phyloP scores from a whole-genome alignment of 2,113 vertebrate species.

The Mustela nigripes region DNA sequence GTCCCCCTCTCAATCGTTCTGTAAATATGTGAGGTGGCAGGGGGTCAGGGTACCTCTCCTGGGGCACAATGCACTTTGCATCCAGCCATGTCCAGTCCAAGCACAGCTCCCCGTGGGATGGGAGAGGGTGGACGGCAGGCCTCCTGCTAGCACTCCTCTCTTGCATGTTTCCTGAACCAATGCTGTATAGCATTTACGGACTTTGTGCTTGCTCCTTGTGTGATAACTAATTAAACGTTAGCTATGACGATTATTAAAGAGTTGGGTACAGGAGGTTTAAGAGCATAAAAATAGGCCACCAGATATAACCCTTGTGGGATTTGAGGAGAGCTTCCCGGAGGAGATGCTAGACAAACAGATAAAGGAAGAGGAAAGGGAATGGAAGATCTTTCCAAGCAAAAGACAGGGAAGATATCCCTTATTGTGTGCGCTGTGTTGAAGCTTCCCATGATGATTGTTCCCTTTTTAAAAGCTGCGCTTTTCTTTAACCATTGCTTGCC shows the following conservation, averaged over 20 bases:
- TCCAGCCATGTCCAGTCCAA: background rate
- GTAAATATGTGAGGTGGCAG: background rate
- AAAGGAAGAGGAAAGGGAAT: background rate
- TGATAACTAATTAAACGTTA: background rate
- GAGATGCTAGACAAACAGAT: background rate
- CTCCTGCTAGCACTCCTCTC: background rate
- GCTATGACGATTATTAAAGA: background rate
- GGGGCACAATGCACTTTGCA: rapidly evolving
- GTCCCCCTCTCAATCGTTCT: background rate
- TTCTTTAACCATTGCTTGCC: background rate
- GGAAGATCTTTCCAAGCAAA: background rate
- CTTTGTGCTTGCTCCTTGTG: background rate
- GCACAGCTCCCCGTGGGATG: background rate
- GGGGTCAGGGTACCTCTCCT: background rate
- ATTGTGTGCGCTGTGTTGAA: background rate
- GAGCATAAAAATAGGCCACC: background rate
- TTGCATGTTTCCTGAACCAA: rapidly evolving
- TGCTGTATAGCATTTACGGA: background rate
- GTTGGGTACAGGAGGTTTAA: background rate
- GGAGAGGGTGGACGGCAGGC: rapidly evolving
- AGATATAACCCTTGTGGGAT: background rate
- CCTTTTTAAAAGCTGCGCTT: background rate
- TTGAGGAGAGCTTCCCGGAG: background rate
- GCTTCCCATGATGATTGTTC: background rate
- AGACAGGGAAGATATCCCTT: background rate